Base-by-base conservation (phyloP, 2,113 vertebrate species). In the Caranx melampygus region DNA sequence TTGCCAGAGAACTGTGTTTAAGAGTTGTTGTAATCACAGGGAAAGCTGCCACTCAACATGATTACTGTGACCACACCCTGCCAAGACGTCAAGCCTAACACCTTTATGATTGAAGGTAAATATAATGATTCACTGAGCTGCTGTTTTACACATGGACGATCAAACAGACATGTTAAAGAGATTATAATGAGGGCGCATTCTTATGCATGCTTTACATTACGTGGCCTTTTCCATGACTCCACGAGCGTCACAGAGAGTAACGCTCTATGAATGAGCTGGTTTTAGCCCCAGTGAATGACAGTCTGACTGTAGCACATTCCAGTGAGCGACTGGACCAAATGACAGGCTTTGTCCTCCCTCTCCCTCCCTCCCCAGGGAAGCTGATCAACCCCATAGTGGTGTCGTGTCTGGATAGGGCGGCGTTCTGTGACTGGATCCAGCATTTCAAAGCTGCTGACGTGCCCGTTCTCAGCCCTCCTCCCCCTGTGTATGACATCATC, bases 51-150 rank as follows among this genome's bases (percentile, higher is more conserved):
- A 0, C 96, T 99, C 78, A 97, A 97, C 34, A 96, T 97, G 86
- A 89, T 99, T 62, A 95, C 92, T 14, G 94, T 99, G 87, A 95
- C 95, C 26, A 95, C 96, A 49, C 96, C 97, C 64, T 97, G 97
- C 87, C 95, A 96, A 0, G 96, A 96, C 21, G 95, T 97, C 66
- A 95, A 95, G 87, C 95, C 92, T 49, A 95, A 95, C 85, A 97
- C 97, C 1, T 98, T 99, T 82, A 91, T 96, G 74, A 97, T 99
- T 2, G 96, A 98, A 97, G 98, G 98, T 99, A 91, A 20, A 77
- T 21, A 44, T 12, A 59, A 2, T 55, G 72, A 84, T 51, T 76
- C 82, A 65, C 18, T 0, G 44, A 26, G 61, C 51, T 21, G 15
- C 58, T 78, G 44, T n/a, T 1, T 5, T 57, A n/a, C 40, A 45